phyloP scores from a whole-genome alignment of 2,888 invertebrate genomes.

The Tinea pellionella region DNA sequence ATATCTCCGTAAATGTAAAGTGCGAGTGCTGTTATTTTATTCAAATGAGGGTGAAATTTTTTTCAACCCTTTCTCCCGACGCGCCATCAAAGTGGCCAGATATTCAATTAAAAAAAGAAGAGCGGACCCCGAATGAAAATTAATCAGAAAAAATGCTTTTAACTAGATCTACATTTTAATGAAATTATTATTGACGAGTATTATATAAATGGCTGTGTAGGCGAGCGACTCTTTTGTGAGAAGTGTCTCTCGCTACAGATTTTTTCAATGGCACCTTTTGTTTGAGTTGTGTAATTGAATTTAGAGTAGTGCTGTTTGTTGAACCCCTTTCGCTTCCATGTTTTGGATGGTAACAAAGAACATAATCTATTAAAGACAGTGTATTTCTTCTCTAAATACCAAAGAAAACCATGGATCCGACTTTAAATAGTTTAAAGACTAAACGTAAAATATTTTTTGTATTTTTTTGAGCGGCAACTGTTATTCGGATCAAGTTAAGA shows the following conservation, averaged over 20 bases:
- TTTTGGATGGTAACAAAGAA: no score
- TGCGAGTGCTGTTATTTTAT: constrained; percentile 70
- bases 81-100: constrained; percentile 69
- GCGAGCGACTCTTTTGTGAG: neutral
- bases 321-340: no score
- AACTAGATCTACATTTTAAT: constrained; percentile 71
- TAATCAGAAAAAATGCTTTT: constrained; percentile 71
- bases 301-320: neutral
- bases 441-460: no score
- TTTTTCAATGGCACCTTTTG: constrained; percentile 20
- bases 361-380: no score
- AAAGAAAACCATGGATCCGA: no score
- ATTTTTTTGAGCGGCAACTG: no score
- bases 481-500: no score
- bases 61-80: constrained; percentile 60
- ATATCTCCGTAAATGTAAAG: constrained; percentile 70
- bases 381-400: no score
- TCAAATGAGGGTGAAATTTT: constrained; percentile 69
- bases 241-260: neutral
- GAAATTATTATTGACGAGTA: constrained; percentile 70
- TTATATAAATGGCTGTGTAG: constrained; percentile 50
- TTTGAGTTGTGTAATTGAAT: constrained; percentile 2
- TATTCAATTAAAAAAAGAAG: constrained; percentile 70
- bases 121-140: constrained; percentile 64
- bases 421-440: no score